Conservation (phyloP, 2,888 invertebrate genomes). For the Sminthurides aquaticus region DNA sequence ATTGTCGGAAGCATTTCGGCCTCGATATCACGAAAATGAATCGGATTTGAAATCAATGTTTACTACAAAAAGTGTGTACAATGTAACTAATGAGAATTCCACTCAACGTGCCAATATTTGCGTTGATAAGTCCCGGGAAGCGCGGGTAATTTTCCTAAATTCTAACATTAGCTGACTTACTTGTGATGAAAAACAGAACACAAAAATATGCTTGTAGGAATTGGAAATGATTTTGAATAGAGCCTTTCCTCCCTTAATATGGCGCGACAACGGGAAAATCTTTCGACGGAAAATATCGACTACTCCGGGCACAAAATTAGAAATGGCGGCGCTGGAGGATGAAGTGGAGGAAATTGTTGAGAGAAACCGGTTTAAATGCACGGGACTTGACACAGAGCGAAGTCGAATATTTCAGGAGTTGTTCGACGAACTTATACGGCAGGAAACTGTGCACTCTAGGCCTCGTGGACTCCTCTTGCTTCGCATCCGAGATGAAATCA, state of each 20-base stretch:
- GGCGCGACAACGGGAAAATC: constrained; percentile 15
- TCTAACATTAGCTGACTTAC: not conserved
- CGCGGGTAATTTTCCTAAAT: not conserved
- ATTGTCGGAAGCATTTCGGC: constrained; percentile 4
- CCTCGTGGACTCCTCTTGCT: constrained; percentile 12
- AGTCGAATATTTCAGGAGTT: constrained; percentile 7
- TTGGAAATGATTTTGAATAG: constrained; percentile 10
- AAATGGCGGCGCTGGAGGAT: not conserved
- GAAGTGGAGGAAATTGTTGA: constrained; percentile 1
- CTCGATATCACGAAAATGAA: constrained; percentile 5
- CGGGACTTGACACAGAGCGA: constrained; percentile 8
- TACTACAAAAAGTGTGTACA: constrained; percentile 8
- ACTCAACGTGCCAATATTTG: not conserved
- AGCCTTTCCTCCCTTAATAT: constrained; percentile 14
- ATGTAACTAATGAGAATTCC: not conserved
- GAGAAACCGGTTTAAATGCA: constrained; percentile 1
- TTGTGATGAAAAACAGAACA: not conserved
- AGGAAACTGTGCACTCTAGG: constrained; percentile 11
- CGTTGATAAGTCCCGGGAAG: not conserved
- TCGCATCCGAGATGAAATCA: constrained; percentile 17
- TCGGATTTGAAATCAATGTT: constrained; percentile 7
- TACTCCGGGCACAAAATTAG: not conserved
- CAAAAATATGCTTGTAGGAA: not conserved
- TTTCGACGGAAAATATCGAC: constrained; percentile 1
- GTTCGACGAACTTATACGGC: constrained; percentile 15